Percentiles rank a stretch among this genome's conserved stretches.
phyloP scores from a whole-genome alignment of 2,113 vertebrate genomes.

The Channa maculata region DNA sequence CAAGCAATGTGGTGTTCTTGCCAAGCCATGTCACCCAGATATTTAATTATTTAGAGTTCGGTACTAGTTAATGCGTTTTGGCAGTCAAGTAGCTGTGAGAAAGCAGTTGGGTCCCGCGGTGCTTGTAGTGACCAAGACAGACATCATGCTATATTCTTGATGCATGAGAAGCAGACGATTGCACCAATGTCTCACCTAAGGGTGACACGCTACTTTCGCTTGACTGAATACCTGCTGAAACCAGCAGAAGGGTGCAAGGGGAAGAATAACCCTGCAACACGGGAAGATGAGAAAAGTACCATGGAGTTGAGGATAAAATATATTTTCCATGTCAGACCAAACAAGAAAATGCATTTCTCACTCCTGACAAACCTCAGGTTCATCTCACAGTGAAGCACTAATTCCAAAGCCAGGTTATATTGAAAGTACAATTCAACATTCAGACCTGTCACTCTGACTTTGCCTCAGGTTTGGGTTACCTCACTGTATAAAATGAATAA shows the following conservation, averaged over 20 bases:
- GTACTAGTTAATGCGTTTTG: conserved; percentile 78
- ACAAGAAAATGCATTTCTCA: conserved; percentile 21
- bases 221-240: conserved; percentile 46
- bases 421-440: conserved; percentile 8
- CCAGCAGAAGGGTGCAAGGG: neutral
- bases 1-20: conserved; percentile 60
- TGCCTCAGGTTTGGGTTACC: conserved; percentile 14
- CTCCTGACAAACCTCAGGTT: conserved; percentile 27
- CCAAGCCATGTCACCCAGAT: conserved; percentile 61
- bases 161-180: conserved; percentile 44
- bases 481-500: neutral
- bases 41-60: conserved; percentile 75
- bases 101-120: conserved; percentile 33
- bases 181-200: conserved; percentile 68
- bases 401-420: conserved; percentile 22
- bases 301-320: conserved; percentile 10
- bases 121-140: conserved; percentile 56
- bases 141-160: conserved; percentile 38
- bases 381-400: neutral
- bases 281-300: neutral
- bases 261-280: conserved; percentile 5
- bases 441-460: conserved; percentile 6
- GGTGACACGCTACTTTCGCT: conserved; percentile 61
- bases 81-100: conserved; percentile 57
- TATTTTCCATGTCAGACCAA: conserved; percentile 1